These are phyloP conservation scores for Hydrotaea diabolus DNA, from an alignment of 2,888 invertebrate genomes.

Conservation along the genomic window DNA sequence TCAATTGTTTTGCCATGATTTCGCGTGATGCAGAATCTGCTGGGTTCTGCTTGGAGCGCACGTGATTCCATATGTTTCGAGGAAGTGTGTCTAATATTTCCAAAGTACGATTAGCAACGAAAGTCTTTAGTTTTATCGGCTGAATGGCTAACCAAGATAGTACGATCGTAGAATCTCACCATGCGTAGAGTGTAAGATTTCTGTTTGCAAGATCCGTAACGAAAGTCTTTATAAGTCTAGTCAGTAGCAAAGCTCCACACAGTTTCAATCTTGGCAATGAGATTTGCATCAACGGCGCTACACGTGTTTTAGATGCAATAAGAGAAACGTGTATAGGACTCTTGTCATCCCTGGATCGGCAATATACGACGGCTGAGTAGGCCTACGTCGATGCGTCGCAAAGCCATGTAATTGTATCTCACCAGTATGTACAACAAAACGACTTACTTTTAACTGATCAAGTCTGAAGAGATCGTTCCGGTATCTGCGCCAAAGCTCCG, in stretches of 20 bases:
- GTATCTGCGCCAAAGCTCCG: slow-evolving; percentile 13
- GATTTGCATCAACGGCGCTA: slow-evolving; percentile 3
- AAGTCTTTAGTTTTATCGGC: slow-evolving; percentile 30
- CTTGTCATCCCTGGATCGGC: background rate
- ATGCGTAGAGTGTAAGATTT: background rate
- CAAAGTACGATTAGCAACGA: slow-evolving; percentile 32
- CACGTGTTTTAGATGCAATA: slow-evolving; percentile 43
- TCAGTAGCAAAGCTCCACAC: slow-evolving; percentile 28
- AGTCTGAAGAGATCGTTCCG: too few relatives aligned
- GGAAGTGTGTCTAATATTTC: slow-evolving; percentile 30
- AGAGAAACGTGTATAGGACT: background rate
- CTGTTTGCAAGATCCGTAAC: slow-evolving; percentile 4
- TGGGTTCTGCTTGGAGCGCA: background rate
- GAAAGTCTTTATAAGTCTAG: slow-evolving; percentile 18
- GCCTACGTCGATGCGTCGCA: too few relatives aligned
- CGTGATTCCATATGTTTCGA: slow-evolving; percentile 1
- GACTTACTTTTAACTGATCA: too few relatives aligned
- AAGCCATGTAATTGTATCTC: slow-evolving; percentile 38
- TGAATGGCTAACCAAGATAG: slow-evolving; percentile 33
- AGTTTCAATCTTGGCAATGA: slow-evolving; percentile 21
- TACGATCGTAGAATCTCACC: slow-evolving; percentile 49
- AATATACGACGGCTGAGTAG: too few relatives aligned
- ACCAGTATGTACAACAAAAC: background rate
- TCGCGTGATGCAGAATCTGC: too few relatives aligned
- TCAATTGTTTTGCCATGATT: too few relatives aligned